phyloP scores from a whole-genome alignment of 2,888 invertebrate genomes.

The Cheilosia urbana region DNA sequence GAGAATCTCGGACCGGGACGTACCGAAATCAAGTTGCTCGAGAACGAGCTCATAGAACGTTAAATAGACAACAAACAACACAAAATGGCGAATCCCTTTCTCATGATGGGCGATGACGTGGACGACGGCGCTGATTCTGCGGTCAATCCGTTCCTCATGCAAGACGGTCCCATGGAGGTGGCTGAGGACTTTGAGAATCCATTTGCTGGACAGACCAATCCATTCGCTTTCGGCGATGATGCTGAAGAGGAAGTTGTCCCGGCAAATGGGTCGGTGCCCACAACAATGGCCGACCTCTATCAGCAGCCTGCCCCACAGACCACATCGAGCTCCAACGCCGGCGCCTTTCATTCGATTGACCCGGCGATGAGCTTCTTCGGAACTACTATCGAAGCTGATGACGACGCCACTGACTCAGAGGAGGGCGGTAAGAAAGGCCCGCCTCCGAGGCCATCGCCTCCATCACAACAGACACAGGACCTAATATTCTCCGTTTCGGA shows the following conservation, averaged over 20 bases:
- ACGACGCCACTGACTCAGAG: slow-evolving; percentile 81
- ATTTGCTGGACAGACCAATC: slow-evolving; percentile 86
- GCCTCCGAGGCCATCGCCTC: slow-evolving; percentile 86
- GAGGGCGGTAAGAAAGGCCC: slow-evolving; percentile 79
- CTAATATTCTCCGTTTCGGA: slow-evolving; percentile 93
- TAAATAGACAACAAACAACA: slow-evolving; percentile 72
- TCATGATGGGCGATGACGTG: slow-evolving; percentile 89
- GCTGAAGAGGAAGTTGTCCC: slow-evolving; percentile 77
- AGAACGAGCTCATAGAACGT: slow-evolving; percentile 88
- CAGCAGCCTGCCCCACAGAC: slow-evolving; percentile 56
- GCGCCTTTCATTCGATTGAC: slow-evolving; percentile 78
- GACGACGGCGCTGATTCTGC: slow-evolving; percentile 83
- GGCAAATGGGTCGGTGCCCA: slow-evolving; percentile 44
- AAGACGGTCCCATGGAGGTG: slow-evolving; percentile 80
- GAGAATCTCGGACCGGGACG: slow-evolving; percentile 90
- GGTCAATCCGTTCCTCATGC: slow-evolving; percentile 89
- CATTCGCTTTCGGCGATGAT: slow-evolving; percentile 87
- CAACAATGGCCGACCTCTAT: slow-evolving; percentile 71
- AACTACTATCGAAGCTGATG: slow-evolving; percentile 83
- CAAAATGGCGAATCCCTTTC: slow-evolving; percentile 92
- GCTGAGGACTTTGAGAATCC: slow-evolving; percentile 88
- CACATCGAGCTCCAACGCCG: slow-evolving; percentile 33
- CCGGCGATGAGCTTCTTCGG: slow-evolving; percentile 84
- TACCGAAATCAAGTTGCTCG: slow-evolving; percentile 91
- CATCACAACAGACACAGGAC: slow-evolving; percentile 92